Conservation (phyloP, 1,140 invertebrate species). For the Zaprionus kolodkinae region DNA sequence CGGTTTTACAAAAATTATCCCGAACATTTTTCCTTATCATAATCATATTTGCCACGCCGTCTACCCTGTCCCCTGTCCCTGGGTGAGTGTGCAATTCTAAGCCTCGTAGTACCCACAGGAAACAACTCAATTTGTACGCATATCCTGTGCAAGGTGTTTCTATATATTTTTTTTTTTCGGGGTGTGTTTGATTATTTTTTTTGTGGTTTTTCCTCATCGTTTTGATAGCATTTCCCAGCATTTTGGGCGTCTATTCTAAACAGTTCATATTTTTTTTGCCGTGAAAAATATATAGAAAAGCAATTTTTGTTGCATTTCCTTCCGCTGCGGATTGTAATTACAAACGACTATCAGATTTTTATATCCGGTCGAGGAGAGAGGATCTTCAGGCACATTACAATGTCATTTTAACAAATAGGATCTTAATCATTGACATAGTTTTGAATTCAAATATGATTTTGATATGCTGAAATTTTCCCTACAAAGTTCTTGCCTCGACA, state of each 20-base stretch:
- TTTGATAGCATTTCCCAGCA: conserved; percentile 37
- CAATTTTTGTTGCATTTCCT: conserved; percentile 59
- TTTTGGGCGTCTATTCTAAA: conserved; percentile 26
- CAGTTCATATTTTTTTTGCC: conserved; percentile 36
- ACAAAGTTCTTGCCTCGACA: no score
- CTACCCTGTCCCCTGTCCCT: neutral
- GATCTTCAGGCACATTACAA: neutral
- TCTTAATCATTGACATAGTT: neutral
- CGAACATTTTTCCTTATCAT: conserved; percentile 59
- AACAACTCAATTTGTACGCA: conserved; percentile 74
- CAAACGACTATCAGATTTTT: conserved; percentile 38
- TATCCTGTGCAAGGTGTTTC: conserved; percentile 63
- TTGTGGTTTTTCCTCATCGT: conserved; percentile 62
- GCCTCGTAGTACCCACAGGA: conserved; percentile 49
- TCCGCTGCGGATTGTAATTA: conserved; percentile 74
- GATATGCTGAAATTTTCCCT: no score
- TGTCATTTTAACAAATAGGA: neutral
- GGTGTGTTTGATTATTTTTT: conserved; percentile 41
- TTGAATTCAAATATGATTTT: neutral
- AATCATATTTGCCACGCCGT: conserved; percentile 76
- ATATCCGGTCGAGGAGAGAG: neutral
- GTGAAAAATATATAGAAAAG: conserved; percentile 14
- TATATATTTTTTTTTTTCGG: neutral
- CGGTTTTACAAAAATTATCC: conserved; percentile 4
- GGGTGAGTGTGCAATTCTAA: conserved; percentile 69